A percentile compares a stretch with the other conserved stretches of the same genome.
Conservation (phyloP, 2,113 vertebrate genomes). For the Petrocephalus microphthalmus region DNA sequence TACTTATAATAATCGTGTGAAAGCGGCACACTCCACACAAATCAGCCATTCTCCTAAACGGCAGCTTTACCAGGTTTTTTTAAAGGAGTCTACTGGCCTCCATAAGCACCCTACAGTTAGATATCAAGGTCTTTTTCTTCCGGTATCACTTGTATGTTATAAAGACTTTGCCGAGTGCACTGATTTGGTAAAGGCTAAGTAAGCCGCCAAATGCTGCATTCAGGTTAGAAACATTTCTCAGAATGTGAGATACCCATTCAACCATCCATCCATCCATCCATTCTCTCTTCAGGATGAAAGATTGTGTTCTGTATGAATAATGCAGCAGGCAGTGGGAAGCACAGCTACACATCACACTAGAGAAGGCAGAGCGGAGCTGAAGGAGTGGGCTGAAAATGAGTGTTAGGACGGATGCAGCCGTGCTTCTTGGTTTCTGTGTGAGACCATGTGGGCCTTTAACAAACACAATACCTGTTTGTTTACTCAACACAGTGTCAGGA, state of each 20-base stretch:
- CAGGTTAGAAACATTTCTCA: background rate
- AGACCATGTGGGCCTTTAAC: background rate
- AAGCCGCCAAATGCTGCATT: background rate
- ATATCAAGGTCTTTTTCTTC: background rate
- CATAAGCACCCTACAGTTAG: background rate
- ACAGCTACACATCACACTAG: background rate
- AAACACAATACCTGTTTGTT: background rate
- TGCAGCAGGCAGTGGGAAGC: background rate
- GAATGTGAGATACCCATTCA: background rate
- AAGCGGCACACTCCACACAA: background rate
- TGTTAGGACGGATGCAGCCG: background rate
- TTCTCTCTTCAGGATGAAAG: background rate
- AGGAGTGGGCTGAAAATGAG: background rate
- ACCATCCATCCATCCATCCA: background rate
- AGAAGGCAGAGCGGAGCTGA: background rate
- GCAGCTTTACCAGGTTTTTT: background rate
- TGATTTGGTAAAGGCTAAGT: background rate
- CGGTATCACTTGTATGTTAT: background rate
- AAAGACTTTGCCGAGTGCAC: background rate
- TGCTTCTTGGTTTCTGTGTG: background rate
- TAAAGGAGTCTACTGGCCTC: background rate
- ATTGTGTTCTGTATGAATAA: background rate
- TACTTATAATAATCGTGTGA: background rate
- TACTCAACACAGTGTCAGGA: background rate
- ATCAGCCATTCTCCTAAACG: background rate